Conservation (phyloP, 2,888 invertebrate species). For the Agrochola macilenta region DNA sequence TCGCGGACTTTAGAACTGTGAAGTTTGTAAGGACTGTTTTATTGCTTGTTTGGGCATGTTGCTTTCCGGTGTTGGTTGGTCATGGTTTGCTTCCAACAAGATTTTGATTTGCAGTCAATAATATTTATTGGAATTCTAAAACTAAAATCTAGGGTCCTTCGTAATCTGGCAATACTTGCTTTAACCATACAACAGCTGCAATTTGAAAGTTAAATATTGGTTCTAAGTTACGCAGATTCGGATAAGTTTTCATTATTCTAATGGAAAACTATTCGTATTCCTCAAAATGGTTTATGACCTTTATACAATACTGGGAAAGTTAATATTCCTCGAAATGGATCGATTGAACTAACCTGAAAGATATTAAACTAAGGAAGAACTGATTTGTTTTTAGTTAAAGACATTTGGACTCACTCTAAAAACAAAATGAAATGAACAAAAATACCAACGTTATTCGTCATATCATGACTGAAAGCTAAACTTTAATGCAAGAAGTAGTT, state of each 20-base stretch:
- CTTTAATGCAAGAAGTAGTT: slow-evolving; percentile 14
- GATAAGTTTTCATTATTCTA: slow-evolving; percentile 2
- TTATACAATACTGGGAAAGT: not conserved
- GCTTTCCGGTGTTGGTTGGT: slow-evolving; percentile 25
- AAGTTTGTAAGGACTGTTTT: slow-evolving; percentile 10
- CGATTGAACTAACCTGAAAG: not conserved
- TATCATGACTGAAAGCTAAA: not conserved
- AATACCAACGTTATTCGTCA: no score
- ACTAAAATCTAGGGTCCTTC: not conserved
- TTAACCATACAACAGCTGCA: not conserved
- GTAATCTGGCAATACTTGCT: not conserved
- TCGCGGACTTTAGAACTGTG: slow-evolving; percentile 22
- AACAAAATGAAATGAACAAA: no score
- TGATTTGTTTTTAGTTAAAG: not conserved
- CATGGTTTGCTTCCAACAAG: slow-evolving; percentile 8
- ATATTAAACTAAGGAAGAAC: not conserved
- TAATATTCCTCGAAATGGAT: not conserved
- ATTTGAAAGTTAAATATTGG: not conserved
- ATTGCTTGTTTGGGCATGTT: slow-evolving; percentile 12
- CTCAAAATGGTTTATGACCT: slow-evolving; percentile 1
- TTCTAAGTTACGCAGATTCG: not conserved
- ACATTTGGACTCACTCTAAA: not conserved
- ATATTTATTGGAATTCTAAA: slow-evolving; percentile 2
- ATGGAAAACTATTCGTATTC: not conserved
- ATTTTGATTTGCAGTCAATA: not conserved